Base-by-base conservation (phyloP, 2,797 vertebrate genomes). In the Paguma larvata region DNA sequence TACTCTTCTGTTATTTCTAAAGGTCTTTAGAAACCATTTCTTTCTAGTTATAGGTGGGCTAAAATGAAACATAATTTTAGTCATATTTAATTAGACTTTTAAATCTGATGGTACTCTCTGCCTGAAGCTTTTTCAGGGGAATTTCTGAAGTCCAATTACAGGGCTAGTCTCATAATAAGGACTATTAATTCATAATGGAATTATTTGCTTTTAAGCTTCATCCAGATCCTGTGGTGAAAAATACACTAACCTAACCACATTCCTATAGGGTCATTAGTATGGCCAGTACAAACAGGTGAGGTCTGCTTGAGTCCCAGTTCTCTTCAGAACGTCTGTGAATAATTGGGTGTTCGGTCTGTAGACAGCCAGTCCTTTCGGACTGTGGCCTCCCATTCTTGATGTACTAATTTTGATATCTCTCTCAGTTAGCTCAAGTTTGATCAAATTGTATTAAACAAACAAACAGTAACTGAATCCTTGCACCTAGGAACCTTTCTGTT, bases 121-220 rank as follows among this genome's bases (percentile, higher is more conserved):
- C 96, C 94, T 86, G 62, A 95, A 95, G 97, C 82, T 94, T 91
- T 88, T 95, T 78, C 72, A 78, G 85, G 96, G 95, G 84, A 92
- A 92, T 98, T 98, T 98, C 97, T 97, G 82, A 98, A 97, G 97
- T 89, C 90, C 96, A 98, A 98, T 98, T 98, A 98, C 34, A 97
- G 97, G 95, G 92, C 68, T 97, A 94, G 85, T 97, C 96, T 95
- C 84, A 91, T 98, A 97, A 98, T 97, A 98, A 97, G 98, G 85
- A 97, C 96, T 97, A 98, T 97, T 97, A 97, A 97, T 97, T 98
- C 85, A 92, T 96, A 97, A 95, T 94, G 96, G 97, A 98, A 97
- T 98, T 92, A 94, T 89, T 72, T 97, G 82, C 97, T 97, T 98
- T 98, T 95, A 97, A 98, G 95, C 85, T 85, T 97, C 96, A 97